A percentile compares a stretch with the other conserved stretches of the same genome.
Conservation (phyloP, 2,888 invertebrate species). For the Drosophila pseudotakahashii region DNA sequence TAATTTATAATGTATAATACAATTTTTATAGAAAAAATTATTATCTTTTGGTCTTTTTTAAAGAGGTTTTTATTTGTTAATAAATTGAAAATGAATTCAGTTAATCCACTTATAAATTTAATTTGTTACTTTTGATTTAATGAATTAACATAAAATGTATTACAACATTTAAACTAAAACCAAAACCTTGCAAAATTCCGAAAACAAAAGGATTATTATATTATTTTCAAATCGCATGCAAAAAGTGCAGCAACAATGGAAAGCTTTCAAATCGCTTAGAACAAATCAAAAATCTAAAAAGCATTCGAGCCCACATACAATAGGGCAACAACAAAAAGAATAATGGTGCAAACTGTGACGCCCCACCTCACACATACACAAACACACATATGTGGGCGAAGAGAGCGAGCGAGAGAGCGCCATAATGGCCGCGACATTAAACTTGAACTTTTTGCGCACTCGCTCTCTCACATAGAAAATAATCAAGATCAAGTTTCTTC, state of each 20-base stretch:
- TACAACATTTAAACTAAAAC: no score
- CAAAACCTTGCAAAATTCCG: constrained; percentile 9
- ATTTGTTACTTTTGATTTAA: no score
- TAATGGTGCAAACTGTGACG: constrained; percentile 59
- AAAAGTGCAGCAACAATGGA: constrained; percentile 33
- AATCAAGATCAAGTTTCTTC: constrained; percentile 82
- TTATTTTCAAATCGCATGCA: constrained; percentile 47
- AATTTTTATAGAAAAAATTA: no score
- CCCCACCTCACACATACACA: constrained; percentile 48
- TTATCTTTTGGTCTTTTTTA: no score
- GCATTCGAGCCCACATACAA: constrained; percentile 22
- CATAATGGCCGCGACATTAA: constrained; percentile 72
- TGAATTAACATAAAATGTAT: no score
- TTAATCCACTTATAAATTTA: no score
- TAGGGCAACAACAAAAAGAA: constrained; percentile 33
- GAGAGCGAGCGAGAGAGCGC: constrained; percentile 14
- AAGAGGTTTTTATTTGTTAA: no score
- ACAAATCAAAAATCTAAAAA: constrained; percentile 41
- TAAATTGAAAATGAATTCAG: no score
- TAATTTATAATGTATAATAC: no score
- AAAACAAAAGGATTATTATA: constrained; percentile 34
- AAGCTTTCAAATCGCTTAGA: constrained; percentile 57
- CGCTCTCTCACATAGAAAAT: constrained; percentile 59
- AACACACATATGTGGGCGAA: constrained; percentile 9
- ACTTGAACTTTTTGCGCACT: constrained; percentile 80